phyloP scores from a whole-genome alignment of 2,113 vertebrate species.

The Cochlearius cochlearius region DNA sequence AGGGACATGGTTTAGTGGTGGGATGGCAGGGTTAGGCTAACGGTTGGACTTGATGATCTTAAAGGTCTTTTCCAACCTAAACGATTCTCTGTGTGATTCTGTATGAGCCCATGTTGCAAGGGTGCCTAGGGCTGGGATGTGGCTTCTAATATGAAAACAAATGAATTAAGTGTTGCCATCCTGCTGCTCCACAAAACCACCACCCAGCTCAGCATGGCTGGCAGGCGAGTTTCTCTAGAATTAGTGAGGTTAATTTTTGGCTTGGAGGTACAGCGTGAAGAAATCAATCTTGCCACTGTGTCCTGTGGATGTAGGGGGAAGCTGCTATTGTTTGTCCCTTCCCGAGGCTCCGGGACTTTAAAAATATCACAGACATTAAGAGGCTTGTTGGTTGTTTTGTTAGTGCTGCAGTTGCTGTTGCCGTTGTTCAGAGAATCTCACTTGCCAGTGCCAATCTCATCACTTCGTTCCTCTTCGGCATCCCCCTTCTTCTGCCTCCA shows the following conservation, averaged over 20 bases:
- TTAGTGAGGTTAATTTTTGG: not conserved
- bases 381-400: not conserved
- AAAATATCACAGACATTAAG: not conserved
- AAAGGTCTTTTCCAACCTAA: no score
- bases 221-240: not conserved
- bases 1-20: no score
- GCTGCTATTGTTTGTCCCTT: not conserved
- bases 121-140: not conserved
- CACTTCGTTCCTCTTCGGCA: not conserved
- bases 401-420: not conserved
- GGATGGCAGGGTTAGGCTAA: no score
- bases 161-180: not conserved
- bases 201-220: not conserved
- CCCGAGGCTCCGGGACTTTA: not conserved
- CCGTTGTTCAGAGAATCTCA: not conserved
- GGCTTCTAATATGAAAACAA: not conserved
- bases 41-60: no score
- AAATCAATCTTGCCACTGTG: accelerated
- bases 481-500: not conserved
- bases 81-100: no score
- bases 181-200: not conserved
- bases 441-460: not conserved
- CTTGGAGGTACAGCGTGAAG: not conserved
- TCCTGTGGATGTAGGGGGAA: not conserved
- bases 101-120: not conserved